These are phyloP conservation scores for Albula glossodonta DNA, from an alignment of 2,113 vertebrate species.

Conservation along the genomic window DNA sequence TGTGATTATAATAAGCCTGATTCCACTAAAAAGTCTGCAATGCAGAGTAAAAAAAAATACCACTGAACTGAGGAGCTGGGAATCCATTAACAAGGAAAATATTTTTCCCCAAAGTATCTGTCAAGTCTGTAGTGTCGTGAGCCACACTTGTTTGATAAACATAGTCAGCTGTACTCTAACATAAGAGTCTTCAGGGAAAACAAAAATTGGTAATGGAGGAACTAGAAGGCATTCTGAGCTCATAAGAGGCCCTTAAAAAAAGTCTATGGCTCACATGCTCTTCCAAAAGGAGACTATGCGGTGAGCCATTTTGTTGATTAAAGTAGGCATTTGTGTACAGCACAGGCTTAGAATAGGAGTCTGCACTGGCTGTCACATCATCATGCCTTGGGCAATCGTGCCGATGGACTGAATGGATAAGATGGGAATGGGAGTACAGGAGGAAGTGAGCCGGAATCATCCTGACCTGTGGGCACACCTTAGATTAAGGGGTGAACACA, in stretches of 20 bases:
- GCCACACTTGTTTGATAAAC: slow-evolving; percentile 44
- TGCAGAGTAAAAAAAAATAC: too few relatives aligned
- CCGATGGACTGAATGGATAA: too few relatives aligned
- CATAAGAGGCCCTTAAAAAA: slow-evolving; percentile 69
- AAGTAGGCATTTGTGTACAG: slow-evolving; percentile 50
- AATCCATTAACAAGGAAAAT: too few relatives aligned
- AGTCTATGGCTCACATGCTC: slow-evolving; percentile 61
- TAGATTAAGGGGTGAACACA: slow-evolving; percentile 68
- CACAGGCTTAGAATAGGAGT: slow-evolving; percentile 48
- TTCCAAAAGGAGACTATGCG: slow-evolving; percentile 58
- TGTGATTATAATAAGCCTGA: too few relatives aligned
- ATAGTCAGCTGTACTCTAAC: slow-evolving; percentile 49
- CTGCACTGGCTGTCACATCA: slow-evolving; percentile 41
- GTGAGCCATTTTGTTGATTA: slow-evolving; percentile 65
- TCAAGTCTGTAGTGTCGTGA: too few relatives aligned
- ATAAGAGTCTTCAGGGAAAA: slow-evolving; percentile 46
- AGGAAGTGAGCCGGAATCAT: slow-evolving; percentile 28
- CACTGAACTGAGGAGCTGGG: too few relatives aligned
- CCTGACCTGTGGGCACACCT: slow-evolving; percentile 66
- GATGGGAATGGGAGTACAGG: too few relatives aligned
- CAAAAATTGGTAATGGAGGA: background rate
- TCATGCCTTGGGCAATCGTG: background rate
- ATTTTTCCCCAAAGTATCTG: too few relatives aligned
- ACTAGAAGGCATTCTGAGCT: slow-evolving; percentile 52
- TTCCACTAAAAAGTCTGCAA: too few relatives aligned